phyloP scores from a whole-genome alignment of 2,113 vertebrate genomes.

The Astatoreochromis straeleni region DNA sequence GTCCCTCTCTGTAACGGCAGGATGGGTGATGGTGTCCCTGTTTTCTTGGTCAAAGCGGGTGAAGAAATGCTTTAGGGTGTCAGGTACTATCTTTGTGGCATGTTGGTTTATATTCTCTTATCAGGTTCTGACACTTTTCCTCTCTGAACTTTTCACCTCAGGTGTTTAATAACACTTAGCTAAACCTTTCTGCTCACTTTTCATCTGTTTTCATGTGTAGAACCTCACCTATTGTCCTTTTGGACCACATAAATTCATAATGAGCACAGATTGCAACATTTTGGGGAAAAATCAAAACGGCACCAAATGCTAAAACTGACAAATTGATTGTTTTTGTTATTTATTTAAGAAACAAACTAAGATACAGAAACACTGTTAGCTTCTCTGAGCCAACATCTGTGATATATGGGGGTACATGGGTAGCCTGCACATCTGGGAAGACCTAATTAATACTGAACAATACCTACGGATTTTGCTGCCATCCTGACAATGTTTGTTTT shows the following conservation, averaged over 20 bases:
- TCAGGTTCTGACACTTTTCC: not conserved
- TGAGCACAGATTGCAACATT: not conserved
- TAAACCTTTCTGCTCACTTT: not conserved
- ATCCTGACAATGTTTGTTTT: not conserved
- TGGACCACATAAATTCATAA: not conserved
- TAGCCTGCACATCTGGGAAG: not conserved
- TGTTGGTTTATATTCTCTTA: not conserved
- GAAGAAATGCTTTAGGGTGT: not conserved
- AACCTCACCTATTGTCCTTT: not conserved
- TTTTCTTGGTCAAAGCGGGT: not conserved
- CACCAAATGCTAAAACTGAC: not conserved
- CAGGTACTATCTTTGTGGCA: not conserved
- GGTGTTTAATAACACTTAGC: not conserved
- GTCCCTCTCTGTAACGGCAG: not conserved
- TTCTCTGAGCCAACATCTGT: not conserved
- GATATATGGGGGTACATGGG: not conserved
- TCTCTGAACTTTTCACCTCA: not conserved
- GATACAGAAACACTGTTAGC: not conserved
- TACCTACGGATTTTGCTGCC: not conserved
- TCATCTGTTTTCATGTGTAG: not conserved
- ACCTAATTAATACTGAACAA: not conserved
- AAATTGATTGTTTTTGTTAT: not conserved
- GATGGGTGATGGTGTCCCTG: not conserved
- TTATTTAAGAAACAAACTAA: not conserved
- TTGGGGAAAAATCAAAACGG: not conserved